Evolutionary conservation across 1,140 invertebrate species (phyloP).

Genomic region (Amphibalanus amphitrite): DNA sequence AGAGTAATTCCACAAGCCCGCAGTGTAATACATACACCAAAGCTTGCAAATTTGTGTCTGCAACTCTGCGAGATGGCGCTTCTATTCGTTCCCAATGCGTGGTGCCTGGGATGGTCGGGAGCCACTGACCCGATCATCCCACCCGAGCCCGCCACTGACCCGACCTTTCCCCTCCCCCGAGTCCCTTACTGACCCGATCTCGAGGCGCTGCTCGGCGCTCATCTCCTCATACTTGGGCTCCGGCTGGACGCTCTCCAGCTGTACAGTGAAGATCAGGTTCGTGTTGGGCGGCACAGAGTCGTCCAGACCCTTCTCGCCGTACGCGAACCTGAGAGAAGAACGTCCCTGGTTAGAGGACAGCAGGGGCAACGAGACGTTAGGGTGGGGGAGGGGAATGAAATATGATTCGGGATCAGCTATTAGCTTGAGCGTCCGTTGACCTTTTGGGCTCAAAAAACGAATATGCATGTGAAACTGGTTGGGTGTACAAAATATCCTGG

Average conservation of each 20-base stretch:
- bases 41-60: neutral
- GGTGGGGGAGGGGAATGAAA: too few species aligned
- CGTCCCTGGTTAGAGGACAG: neutral
- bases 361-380: too few species aligned
- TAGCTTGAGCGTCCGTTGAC: too few species aligned
- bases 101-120: too few species aligned
- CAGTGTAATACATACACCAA: neutral
- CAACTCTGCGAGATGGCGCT: conserved; percentile 1
- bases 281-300: conserved; percentile 45
- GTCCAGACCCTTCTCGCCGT: conserved; percentile 43
- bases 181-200: conserved; percentile 39
- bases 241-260: conserved; percentile 42
- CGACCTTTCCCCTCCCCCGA: neutral
- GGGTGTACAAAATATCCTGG: too few species aligned
- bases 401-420: too few species aligned
- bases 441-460: neutral
- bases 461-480: conserved; percentile 1
- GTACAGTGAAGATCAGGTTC: conserved; percentile 41
- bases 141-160: too few species aligned
- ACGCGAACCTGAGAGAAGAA: conserved; percentile 41
- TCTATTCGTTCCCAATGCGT: too few species aligned
- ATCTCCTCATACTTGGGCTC: conserved; percentile 44
- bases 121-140: too few species aligned
- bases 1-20: conserved; percentile 4
- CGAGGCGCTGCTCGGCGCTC: conserved; percentile 35